Conservation (phyloP, 1,140 invertebrate genomes). For the Drosophila jambulina region DNA sequence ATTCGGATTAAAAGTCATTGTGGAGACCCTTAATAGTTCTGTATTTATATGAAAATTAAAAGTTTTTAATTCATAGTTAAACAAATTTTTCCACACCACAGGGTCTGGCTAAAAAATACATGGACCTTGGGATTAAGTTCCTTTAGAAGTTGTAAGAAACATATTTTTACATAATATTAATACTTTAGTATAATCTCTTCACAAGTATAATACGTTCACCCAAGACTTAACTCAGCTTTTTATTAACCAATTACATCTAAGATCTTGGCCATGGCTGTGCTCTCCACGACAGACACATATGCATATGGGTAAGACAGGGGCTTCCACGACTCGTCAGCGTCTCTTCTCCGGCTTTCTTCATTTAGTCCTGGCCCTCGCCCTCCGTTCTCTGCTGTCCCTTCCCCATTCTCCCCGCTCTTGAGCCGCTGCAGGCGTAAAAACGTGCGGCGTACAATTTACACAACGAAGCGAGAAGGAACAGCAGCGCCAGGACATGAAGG, state of each 20-base stretch:
- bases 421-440: conserved; percentile 78
- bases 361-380: conserved; percentile 23
- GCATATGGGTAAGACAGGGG: conserved; percentile 61
- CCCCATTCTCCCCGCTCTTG: conserved; percentile 4
- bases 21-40: background rate
- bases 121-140: background rate
- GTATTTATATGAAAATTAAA: background rate
- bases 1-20: background rate
- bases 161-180: background rate
- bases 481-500: conserved; percentile 35
- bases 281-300: conserved; percentile 44
- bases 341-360: conserved; percentile 35
- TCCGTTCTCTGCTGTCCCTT: background rate
- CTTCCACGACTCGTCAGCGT: conserved; percentile 32
- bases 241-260: background rate
- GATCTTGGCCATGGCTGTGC: conserved; percentile 2
- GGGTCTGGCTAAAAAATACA: background rate
- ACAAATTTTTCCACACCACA: background rate
- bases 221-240: background rate
- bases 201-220: background rate
- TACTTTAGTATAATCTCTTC: background rate
- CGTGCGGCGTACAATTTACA: conserved; percentile 81
- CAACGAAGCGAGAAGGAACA: conserved; percentile 53
- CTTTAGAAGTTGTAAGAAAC: background rate
- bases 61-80: background rate